phyloP scores from a whole-genome alignment of 2,113 vertebrate species.

The Dolichotis patagonum region DNA sequence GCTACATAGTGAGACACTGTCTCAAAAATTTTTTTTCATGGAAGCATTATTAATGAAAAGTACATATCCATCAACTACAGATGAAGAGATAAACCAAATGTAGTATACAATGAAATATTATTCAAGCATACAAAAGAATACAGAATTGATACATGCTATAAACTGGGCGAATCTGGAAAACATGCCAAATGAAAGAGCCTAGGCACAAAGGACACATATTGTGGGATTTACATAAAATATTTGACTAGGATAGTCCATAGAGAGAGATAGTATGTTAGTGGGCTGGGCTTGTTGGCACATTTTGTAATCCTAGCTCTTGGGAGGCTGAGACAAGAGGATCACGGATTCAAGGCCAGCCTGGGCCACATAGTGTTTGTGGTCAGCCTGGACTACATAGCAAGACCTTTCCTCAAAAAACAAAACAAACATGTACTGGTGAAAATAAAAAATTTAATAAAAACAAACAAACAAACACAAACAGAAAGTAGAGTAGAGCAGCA shows the following conservation, averaged over 20 bases:
- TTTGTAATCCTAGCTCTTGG: background rate
- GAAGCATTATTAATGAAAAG: no score
- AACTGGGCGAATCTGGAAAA: background rate
- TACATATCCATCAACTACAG: no score
- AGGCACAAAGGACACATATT: background rate
- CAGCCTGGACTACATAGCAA: background rate
- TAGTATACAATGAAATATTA: background rate
- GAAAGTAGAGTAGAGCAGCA: background rate
- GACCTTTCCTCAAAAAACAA: background rate
- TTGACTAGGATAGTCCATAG: background rate
- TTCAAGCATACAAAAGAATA: background rate
- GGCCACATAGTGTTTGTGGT: background rate
- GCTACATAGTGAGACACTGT: no score
- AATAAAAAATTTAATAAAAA: no score
- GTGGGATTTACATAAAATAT: background rate
- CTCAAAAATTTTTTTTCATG: no score
- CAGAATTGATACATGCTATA: background rate
- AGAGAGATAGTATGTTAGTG: background rate
- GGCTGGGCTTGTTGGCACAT: background rate
- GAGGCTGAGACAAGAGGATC: background rate
- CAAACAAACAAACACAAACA: background rate
- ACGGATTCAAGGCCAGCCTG: background rate
- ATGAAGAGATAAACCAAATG: no score
- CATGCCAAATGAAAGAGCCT: background rate
- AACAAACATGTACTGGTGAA: background rate